A percentile compares a stretch with the other conserved stretches of the same genome.
phyloP scores from a whole-genome alignment of 2,888 invertebrate genomes.

The Oithona nana region DNA sequence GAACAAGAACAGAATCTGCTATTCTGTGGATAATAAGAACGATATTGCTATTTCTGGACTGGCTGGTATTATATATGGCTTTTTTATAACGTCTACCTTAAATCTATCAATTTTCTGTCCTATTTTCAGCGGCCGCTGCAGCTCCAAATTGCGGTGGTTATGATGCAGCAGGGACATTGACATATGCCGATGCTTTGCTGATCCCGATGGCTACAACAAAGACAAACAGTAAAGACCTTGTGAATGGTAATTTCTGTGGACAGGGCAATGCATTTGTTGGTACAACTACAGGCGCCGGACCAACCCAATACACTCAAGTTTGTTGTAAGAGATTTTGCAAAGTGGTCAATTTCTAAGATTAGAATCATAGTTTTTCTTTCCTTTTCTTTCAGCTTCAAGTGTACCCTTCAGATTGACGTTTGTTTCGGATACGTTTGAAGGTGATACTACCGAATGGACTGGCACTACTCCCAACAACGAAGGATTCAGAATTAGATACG shows the following conservation, averaged over 20 bases:
- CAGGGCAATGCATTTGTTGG: not conserved
- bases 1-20: not conserved
- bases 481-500: not conserved
- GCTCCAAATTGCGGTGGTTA: not conserved
- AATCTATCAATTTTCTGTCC: too few species aligned
- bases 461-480: not conserved
- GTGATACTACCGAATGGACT: not conserved
- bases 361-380: too few species aligned
- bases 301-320: not conserved
- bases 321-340: not conserved
- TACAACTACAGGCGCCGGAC: too few species aligned
- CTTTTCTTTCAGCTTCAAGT: not conserved
- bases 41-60: not conserved
- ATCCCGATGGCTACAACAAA: not conserved
- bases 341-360: too few species aligned
- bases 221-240: not conserved
- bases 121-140: too few species aligned
- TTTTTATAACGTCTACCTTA: too few species aligned
- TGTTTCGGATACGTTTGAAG: not conserved
- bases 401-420: not conserved
- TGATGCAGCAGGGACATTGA: not conserved
- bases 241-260: not conserved
- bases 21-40: not conserved
- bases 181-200: not conserved
- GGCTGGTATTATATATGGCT: too few species aligned